Conservation (phyloP, 2,113 vertebrate genomes). For the Sclerurus mexicanus region DNA sequence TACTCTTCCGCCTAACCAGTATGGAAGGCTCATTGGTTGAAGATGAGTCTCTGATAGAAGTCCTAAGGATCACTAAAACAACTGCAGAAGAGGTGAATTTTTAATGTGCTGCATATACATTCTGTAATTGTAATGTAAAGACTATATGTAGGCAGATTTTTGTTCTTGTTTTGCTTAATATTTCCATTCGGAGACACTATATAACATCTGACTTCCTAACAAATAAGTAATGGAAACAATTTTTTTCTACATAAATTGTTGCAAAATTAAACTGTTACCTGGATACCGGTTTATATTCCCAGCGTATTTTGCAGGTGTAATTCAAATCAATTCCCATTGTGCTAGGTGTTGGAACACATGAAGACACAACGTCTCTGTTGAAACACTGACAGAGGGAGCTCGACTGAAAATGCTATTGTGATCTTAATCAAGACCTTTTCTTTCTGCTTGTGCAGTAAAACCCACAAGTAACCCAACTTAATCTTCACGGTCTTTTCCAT, state of each 20-base stretch:
- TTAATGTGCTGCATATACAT: not conserved
- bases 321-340: not conserved
- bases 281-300: not conserved
- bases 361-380: not conserved
- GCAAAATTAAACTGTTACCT: not conserved
- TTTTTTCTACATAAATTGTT: not conserved
- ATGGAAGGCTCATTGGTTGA: constrained; percentile 84
- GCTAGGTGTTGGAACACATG: not conserved
- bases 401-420: not conserved
- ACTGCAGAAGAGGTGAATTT: constrained; percentile 81
- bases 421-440: constrained; percentile 4
- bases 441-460: not conserved
- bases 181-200: not conserved
- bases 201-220: not conserved
- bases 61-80: constrained; percentile 78
- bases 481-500: not conserved
- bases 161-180: not conserved
- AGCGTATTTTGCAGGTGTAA: not conserved
- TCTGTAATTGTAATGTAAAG: not conserved
- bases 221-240: not conserved
- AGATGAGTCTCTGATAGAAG: constrained; percentile 82
- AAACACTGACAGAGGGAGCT: not conserved
- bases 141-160: not conserved
- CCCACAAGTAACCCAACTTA: not conserved
- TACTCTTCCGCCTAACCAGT: constrained; percentile 80